phyloP scores from a whole-genome alignment of 2,113 vertebrate genomes.

The Lagenorhynchus albirostris region DNA sequence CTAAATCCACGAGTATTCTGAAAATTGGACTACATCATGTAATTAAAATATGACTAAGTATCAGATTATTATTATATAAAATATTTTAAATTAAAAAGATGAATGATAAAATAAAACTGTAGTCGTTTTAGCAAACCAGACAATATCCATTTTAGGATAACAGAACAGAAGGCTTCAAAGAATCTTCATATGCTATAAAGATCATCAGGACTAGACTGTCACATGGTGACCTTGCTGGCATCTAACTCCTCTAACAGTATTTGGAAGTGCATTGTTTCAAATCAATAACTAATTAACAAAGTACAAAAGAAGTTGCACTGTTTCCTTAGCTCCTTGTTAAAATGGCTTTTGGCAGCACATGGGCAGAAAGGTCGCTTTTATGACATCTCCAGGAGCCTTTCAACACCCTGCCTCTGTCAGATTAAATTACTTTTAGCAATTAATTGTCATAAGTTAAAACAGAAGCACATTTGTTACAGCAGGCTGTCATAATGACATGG shows the following conservation, averaged over 20 bases:
- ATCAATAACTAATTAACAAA: constrained; percentile 99
- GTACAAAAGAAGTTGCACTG: constrained; percentile 96
- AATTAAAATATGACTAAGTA: constrained; percentile 51
- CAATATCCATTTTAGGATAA: constrained; percentile 73
- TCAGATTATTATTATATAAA: neutral
- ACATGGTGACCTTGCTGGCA: constrained; percentile 88
- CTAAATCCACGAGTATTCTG: neutral
- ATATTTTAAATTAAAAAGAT: constrained; percentile 54
- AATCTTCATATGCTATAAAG: constrained; percentile 73
- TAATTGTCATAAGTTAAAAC: constrained; percentile 96
- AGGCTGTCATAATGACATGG: constrained; percentile 86
- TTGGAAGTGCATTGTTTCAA: constrained; percentile 98
- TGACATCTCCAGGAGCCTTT: constrained; percentile 93
- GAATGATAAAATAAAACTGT: constrained; percentile 36
- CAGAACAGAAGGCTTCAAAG: constrained; percentile 78
- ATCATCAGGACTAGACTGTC: constrained; percentile 81
- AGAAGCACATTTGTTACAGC: constrained; percentile 86
- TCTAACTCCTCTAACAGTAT: constrained; percentile 93
- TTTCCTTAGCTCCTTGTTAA: constrained; percentile 93
- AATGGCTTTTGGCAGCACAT: constrained; percentile 87
- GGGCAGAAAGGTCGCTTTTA: constrained; percentile 96
- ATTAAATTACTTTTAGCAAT: constrained; percentile 98
- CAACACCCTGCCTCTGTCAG: constrained; percentile 93
- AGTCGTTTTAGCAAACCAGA: constrained; percentile 47
- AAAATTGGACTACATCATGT: constrained; percentile 52